These are phyloP conservation scores for Steromphala cineraria DNA, from an alignment of 2,888 invertebrate genomes.

Conservation along the genomic window DNA sequence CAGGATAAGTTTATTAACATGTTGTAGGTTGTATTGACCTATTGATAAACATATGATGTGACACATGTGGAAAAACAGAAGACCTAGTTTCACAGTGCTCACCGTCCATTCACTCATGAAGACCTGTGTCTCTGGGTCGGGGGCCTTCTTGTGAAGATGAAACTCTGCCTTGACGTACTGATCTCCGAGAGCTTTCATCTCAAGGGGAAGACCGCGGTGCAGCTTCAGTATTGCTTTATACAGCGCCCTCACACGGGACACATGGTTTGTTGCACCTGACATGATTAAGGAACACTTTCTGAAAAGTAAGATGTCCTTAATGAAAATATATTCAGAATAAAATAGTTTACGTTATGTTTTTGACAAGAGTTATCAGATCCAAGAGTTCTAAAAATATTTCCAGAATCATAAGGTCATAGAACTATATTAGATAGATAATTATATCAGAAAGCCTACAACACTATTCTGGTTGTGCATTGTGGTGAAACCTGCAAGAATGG, in stretches of 20 bases:
- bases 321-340: neutral
- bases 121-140: conserved; percentile 82
- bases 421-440: no score
- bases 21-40: no score
- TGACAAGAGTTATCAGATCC: neutral
- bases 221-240: conserved; percentile 88
- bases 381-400: no score
- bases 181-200: conserved; percentile 84
- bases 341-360: neutral
- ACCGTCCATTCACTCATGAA: conserved; percentile 94
- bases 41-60: neutral
- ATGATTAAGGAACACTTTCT: conserved; percentile 6
- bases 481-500: no score
- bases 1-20: no score
- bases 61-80: neutral
- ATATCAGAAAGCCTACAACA: no score
- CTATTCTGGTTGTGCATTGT: no score
- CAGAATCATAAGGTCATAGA: no score
- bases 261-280: conserved; percentile 75
- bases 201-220: conserved; percentile 85
- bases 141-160: conserved; percentile 84
- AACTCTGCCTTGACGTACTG: conserved; percentile 90
- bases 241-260: conserved; percentile 82
- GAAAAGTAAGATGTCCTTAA: neutral
- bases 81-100: conserved; percentile 34